Conservation (phyloP, 2,113 vertebrate genomes). For the Geococcyx californianus region DNA sequence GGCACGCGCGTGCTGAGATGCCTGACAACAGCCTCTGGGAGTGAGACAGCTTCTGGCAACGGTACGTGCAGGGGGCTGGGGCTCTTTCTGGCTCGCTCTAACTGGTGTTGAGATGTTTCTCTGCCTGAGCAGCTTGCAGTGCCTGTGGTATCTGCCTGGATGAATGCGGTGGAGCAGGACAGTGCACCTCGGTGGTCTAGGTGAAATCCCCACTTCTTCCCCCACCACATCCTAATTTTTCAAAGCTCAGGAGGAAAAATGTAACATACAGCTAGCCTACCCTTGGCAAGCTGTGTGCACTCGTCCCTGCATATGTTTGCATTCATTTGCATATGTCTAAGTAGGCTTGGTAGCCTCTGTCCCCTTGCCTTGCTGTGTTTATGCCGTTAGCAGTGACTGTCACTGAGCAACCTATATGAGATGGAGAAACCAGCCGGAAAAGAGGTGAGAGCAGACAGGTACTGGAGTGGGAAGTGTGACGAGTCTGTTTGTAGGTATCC, state of each 20-base stretch:
- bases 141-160: neutral
- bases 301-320: neutral
- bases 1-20: fast-evolving
- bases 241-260: neutral
- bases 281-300: neutral
- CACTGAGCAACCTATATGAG: neutral
- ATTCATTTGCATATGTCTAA: neutral
- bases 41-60: neutral
- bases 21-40: neutral
- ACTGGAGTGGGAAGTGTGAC: neutral
- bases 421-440: neutral
- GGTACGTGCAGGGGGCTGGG: neutral
- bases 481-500: neutral
- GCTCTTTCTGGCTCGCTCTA: neutral
- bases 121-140: fast-evolving
- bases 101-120: neutral
- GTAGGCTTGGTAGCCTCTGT: neutral
- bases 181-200: neutral
- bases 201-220: neutral
- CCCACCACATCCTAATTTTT: neutral
- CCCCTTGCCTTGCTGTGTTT: neutral
- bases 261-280: neutral
- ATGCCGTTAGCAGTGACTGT: neutral
- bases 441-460: neutral
- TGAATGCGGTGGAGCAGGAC: neutral